Evolutionary conservation across 2,797 vertebrate genomes (phyloP), one percentile per base, ranked within the genome.

Genomic region (Orientallactaga sibirica): DNA sequence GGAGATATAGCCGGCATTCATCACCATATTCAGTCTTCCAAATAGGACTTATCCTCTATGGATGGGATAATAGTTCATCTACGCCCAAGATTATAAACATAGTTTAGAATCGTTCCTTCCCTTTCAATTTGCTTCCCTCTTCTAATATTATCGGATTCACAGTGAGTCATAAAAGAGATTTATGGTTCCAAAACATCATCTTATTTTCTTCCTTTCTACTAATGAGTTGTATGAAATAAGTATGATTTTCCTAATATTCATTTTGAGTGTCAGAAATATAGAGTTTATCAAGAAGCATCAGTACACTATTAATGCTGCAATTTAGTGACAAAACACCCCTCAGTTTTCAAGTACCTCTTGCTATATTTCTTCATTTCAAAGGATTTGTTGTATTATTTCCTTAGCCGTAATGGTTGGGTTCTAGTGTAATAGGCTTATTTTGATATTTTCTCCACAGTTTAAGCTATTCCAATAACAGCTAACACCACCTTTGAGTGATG

Each of bases 211-310:
- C 95, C 91, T 98, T 97, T 94, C 83, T 92, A 95, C 97, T 98
- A 98, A 98, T 79, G 93, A 98, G 97, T 96, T 97, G 94, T 96
- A 97, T 97, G 97, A 98, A 98, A 98, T 97, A 98, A 97, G 96
- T 96, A 98, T 98, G 80, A 97, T 98, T 98, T 98, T 98, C 97
- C 94, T 98, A 97, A 98, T 98, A 96, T 96, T 97, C 97, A 96
- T 98, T 98, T 97, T 96, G 96, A 97, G 95, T 96, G 93, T 97
- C 97, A 98, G 96, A 98, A 98, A 97, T 93, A 98, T 91, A 98
- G 97, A 98, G 96, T 98, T 98, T 98, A 97, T 96, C 95, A 96
- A 97, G 96, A 84, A 96, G 92, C 96, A 97, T 98, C 97, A 96
- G 97, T 98, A 95, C 15, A 25, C 96, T 97, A 98, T 98, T 98